Conservation (phyloP, 2,888 invertebrate genomes). For the Leucoptera coffeella region DNA sequence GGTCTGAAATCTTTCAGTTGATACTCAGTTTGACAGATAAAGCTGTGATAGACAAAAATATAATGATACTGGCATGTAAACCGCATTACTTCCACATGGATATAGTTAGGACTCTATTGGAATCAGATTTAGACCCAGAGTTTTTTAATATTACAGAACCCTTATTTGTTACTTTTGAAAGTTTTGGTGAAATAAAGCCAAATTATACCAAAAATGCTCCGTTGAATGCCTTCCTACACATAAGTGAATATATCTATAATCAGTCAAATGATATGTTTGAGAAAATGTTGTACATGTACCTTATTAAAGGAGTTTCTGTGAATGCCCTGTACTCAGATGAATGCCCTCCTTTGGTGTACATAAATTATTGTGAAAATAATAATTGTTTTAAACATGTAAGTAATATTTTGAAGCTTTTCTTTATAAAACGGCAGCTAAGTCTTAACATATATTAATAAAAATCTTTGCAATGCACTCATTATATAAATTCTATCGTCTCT, state of each 20-base stretch:
- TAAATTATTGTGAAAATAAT: slow-evolving; percentile 24
- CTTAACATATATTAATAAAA: no score
- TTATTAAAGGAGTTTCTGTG: slow-evolving; percentile 29
- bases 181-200: slow-evolving; percentile 17
- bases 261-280: slow-evolving; percentile 22
- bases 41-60: slow-evolving; percentile 18
- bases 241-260: slow-evolving; percentile 35
- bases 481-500: no score
- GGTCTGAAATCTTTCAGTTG: slow-evolving; percentile 19
- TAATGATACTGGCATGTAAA: slow-evolving; percentile 29
- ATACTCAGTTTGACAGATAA: slow-evolving; percentile 20
- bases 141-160: slow-evolving; percentile 27
- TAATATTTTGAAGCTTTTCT: no score
- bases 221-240: slow-evolving; percentile 28
- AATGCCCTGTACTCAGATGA: slow-evolving; percentile 25
- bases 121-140: slow-evolving; percentile 26
- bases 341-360: slow-evolving; percentile 38
- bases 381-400: slow-evolving; percentile 30
- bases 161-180: slow-evolving; percentile 18
- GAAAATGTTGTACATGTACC: slow-evolving; percentile 28
- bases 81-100: slow-evolving; percentile 35
- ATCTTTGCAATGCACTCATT: no score
- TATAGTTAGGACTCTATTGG: slow-evolving; percentile 27
- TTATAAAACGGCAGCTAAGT: no score
- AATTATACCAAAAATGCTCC: slow-evolving; percentile 24